These are phyloP conservation scores for Mixornis gularis DNA, from an alignment of 2,113 vertebrate species.

Conservation along the genomic window DNA sequence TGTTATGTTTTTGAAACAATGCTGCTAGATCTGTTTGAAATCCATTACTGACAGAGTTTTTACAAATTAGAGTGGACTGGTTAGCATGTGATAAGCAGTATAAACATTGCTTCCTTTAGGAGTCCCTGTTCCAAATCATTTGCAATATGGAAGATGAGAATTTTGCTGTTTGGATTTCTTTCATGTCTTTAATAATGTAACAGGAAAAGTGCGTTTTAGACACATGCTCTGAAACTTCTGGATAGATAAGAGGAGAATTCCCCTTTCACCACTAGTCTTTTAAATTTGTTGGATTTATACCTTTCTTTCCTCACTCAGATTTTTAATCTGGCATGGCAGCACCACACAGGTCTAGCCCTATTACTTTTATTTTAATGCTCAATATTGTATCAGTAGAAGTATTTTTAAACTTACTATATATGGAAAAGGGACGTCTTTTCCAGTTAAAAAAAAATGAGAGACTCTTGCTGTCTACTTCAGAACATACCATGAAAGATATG, in stretches of 20 bases:
- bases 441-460: neutral
- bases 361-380: neutral
- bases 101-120: neutral
- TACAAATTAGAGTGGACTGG: neutral
- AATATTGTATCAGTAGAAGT: neutral
- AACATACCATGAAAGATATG: neutral
- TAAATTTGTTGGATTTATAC: neutral
- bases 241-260: neutral
- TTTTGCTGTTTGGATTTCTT: neutral
- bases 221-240: neutral
- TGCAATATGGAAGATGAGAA: neutral
- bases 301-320: neutral
- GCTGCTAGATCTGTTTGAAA: neutral
- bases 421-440: neutral
- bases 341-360: neutral
- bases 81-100: neutral
- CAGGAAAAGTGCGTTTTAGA: neutral
- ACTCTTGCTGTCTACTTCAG: neutral
- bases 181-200: neutral
- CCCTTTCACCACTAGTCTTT: neutral
- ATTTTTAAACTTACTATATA: neutral
- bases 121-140: neutral
- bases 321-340: neutral
- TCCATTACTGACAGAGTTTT: neutral
- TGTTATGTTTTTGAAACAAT: neutral